Evolutionary conservation across 2,888 invertebrate species (phyloP), one percentile per base, ranked within the genome.

Genomic region (Thyatira batis): DNA sequence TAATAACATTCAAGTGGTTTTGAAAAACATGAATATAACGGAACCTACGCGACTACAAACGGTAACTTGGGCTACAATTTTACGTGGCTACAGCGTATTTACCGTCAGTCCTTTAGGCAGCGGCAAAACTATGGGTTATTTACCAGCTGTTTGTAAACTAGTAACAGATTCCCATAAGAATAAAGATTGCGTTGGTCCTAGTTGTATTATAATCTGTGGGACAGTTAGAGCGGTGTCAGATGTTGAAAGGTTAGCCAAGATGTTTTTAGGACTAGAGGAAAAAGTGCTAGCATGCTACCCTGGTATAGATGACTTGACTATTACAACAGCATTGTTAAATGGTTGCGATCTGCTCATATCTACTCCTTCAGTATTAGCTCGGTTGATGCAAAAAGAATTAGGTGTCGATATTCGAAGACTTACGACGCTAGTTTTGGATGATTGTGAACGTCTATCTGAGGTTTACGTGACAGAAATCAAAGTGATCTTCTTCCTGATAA

Each of bases 271-370:
- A 0, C 61, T 76, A 1, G 67, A 82, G 0, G 82, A 82, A 1
- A 83, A 67, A 28, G 82, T 88, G 0, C 71, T 92, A 3, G 80
- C 90, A 1, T 85, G 85, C 50, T 87, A 92, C 48, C 78, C 89
- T 0, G 93, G 93, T 0, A 83, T 92, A 58, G 77, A 82, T 52
- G 78, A 83, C 20, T 45, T 78, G 0, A 57, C 68, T n/a, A 64
- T 89, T 1, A 76, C 90, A 66, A 88, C 89, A 0, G 73, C 89
- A 8, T 77, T 95, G 43, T 72, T 94, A 0, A 94, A 94, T 66
- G 95, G 95, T 0, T 95, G 95, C 74, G 95, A 96, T 65, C 85
- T 97, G 46, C 82, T 97, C 33, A 92, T 97, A 1, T 92, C 95
- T 6, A 96, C 96, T 0, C 95, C 96, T 0, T 81, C 92, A 0